Percentiles rank a stretch among this genome's conserved stretches.
phyloP scores from a whole-genome alignment of 2,888 invertebrate species.

The Drosophila pseudotakahashii region DNA sequence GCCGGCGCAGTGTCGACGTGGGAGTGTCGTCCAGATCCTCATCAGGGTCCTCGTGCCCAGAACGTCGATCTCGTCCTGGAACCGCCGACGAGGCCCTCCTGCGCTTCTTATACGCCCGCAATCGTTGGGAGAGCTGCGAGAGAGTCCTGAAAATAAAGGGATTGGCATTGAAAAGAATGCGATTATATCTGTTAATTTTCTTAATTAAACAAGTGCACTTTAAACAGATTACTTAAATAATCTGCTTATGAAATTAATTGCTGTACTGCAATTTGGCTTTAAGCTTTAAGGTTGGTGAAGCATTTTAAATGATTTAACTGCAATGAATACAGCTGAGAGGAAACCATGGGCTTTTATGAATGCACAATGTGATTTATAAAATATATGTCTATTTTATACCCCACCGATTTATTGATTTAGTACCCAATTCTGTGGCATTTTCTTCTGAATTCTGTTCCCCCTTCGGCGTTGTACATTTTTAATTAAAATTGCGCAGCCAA shows the following conservation, averaged over 20 bases:
- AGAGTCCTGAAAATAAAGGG: conserved; percentile 63
- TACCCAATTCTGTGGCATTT: background rate
- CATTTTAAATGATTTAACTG: background rate
- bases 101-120: conserved; percentile 67
- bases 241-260: background rate
- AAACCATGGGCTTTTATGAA: background rate
- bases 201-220: too few species aligned
- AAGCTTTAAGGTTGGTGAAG: too few species aligned
- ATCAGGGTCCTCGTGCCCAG: conserved; percentile 53
- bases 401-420: conserved; percentile 33
- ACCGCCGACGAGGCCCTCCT: conserved; percentile 80
- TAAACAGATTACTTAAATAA: background rate
- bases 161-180: too few species aligned
- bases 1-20: conserved; percentile 51
- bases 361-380: conserved; percentile 2
- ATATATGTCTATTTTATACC: conserved; percentile 19
- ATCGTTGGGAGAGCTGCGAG: conserved; percentile 69
- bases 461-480: conserved; percentile 43
- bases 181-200: too few species aligned
- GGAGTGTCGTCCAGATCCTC: conserved; percentile 64
- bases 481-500: conserved; percentile 68
- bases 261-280: background rate
- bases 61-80: conserved; percentile 57
- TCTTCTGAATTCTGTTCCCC: background rate
- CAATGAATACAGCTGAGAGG: too few species aligned